Base-by-base conservation (phyloP, 2,797 vertebrate genomes). In the Picus viridis region DNA sequence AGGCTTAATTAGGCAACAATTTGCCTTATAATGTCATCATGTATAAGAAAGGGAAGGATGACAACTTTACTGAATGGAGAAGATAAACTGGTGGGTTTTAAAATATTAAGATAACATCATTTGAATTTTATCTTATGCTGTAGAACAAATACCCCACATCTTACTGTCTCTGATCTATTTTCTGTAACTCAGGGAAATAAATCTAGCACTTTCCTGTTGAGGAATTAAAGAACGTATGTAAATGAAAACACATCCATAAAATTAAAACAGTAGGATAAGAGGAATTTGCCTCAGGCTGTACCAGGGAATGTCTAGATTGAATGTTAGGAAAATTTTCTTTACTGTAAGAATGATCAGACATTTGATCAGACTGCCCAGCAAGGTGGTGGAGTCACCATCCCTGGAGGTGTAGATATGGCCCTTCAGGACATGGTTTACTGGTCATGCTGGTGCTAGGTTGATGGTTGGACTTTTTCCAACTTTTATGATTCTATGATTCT, bases 21-120 rank as follows among this genome's bases (percentile, higher is more conserved):
- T 45, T 64, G 63, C 23, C 62, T 47, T 47, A 45, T 26, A 61
- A 34, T 68, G 54, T n/a, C 34, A 88, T 6, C 0, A 0, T 16
- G 12, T 20, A 13, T 30, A 32, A 51, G 34, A 81, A 64, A 78
- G 16, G 3, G 26, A 92, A 84, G 18, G 6, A 6, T 41, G 9
- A 61, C 54, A 57, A 30, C 15, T 71, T 74, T 61, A 43, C 5
- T 63, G 39, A 64, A 51, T n/a, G 65, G 7, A 78, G 47, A 83
- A 67, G 26, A 74, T 8, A 77, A 88, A 32, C 17, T 61, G 22
- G 16, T n/a, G 7, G 2, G 43, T 88, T 57, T 64, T n/a, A 49
- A 74, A 77, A 78, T 68, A 77, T 39, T 34, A 77, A 57, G 13
- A 59, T 12, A 90, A 63, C 2, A 18, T 41, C 8, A 17, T 63